Base-by-base conservation (phyloP, 2,888 invertebrate species). In the Papilio gigon region DNA sequence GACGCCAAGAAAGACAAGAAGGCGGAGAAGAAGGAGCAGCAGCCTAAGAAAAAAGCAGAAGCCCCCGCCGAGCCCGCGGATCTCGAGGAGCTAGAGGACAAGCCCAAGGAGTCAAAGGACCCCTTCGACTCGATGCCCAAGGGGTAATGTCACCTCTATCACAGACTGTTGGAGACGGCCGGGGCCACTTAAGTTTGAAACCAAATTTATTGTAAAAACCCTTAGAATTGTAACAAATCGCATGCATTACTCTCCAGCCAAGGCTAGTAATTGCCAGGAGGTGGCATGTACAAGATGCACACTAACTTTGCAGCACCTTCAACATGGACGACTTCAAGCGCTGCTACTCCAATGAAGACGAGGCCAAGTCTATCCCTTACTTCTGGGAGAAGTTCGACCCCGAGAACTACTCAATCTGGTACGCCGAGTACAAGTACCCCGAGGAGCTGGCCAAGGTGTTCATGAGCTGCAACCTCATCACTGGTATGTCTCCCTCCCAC, bases 301-400 rank as follows among this genome's bases (percentile, higher is more conserved):
- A 33, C 12, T 25, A 35, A n/a, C 4, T 25, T 89, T 90, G 0
- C 89, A 96, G 96, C 68, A 96, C 95, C 11, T 99, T 99, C 89
- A 95, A 96, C 83, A 95, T 99, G 93, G 99, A 99, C 78, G 98
- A 98, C 84, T 99, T 98, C 93, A 99, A 99, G 91, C 95, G 98
- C 73, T 95, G 94, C 79, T 99, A 99, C 91, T 99, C 98, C 66
- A 99, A 99, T 83, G 97, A 99, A 88, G 98, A 97, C 35, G 98
- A 97, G 83, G 91, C 94, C 8, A 96, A 96, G 83, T 98, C 99
- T 68, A 95, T 99, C 84, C 98, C 99, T 0, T 99, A 98, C 89
- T 99, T 99, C 94, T 99, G 98, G 97, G 95, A 98, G 84, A 97
- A 99, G 89, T 99, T 99, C 84, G 99, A 99, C 89, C 94, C 97